Conservation (phyloP, 2,888 invertebrate genomes). For the Eustalomyia histrio region DNA sequence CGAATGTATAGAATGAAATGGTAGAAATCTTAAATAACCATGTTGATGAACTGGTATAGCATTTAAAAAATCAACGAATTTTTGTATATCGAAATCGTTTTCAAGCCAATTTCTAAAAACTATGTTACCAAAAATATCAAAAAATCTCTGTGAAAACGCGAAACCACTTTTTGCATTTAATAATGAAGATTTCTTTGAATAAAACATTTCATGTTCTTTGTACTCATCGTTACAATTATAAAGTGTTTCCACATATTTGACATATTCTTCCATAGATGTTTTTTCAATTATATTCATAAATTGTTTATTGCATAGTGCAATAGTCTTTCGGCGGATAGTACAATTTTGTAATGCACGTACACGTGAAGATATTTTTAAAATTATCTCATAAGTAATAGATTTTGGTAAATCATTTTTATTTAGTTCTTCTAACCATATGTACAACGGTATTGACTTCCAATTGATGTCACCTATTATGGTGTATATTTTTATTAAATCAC, state of each 20-base stretch:
- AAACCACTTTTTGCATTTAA: not conserved
- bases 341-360: slow-evolving; percentile 71
- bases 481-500: slow-evolving; percentile 54
- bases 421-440: slow-evolving; percentile 70
- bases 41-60: slow-evolving; percentile 61
- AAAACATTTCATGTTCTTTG: slow-evolving; percentile 41
- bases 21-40: slow-evolving; percentile 68
- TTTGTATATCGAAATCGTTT: not conserved
- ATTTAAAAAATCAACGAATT: slow-evolving; percentile 49
- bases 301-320: slow-evolving; percentile 64
- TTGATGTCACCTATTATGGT: slow-evolving; percentile 65
- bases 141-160: slow-evolving; percentile 60
- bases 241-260: slow-evolving; percentile 71
- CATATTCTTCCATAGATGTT: slow-evolving; percentile 70
- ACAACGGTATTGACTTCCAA: slow-evolving; percentile 75
- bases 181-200: slow-evolving; percentile 23
- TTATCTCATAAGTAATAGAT: slow-evolving; percentile 51
- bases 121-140: slow-evolving; percentile 63
- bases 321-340: slow-evolving; percentile 65
- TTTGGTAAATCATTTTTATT: not conserved
- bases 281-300: slow-evolving; percentile 65
- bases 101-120: not conserved
- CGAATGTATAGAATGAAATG: slow-evolving; percentile 12
- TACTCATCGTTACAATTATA: slow-evolving; percentile 70
- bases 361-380: slow-evolving; percentile 68